These are phyloP conservation scores for Sphenodon punctatus DNA, from an alignment of 2,797 vertebrate genomes.

Conservation along the genomic window DNA sequence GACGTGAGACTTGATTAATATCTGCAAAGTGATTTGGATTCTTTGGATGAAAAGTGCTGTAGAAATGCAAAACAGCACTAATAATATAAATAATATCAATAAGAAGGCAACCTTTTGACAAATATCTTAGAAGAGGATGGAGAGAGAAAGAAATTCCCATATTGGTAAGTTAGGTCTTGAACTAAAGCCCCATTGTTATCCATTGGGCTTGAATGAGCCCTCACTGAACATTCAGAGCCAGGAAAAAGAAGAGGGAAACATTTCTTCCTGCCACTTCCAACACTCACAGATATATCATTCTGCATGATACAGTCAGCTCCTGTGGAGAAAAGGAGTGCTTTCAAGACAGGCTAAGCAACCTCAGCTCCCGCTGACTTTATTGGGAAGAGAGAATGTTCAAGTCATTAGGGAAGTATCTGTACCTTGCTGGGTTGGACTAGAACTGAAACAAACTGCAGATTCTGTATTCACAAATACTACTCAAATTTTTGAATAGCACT, in stretches of 20 bases:
- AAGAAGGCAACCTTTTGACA: constrained; percentile 6
- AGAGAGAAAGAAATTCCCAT: constrained; percentile 20
- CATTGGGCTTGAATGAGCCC: background rate
- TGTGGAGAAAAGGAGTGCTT: background rate
- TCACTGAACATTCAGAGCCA: background rate
- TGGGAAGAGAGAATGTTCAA: background rate
- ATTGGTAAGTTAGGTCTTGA: background rate
- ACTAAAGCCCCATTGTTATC: background rate
- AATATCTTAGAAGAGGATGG: background rate
- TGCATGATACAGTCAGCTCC: background rate
- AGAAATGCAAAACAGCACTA: constrained; percentile 13
- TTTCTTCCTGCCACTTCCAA: background rate
- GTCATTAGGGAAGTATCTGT: background rate
- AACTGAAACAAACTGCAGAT: too few relatives aligned
- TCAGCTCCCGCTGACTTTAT: background rate
- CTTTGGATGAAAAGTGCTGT: background rate
- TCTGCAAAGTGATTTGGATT: constrained; percentile 1
- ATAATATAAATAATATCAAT: constrained; percentile 5
- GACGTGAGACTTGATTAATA: background rate
- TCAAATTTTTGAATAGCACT: too few relatives aligned
- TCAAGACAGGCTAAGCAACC: background rate
- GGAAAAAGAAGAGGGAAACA: background rate
- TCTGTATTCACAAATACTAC: too few relatives aligned
- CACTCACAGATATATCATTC: constrained; percentile 34
- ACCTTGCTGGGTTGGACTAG: constrained; percentile 15